Evolutionary conservation across 2,888 invertebrate genomes (phyloP), one percentile per base, ranked within the genome.

Genomic region (Malacosoma neustria): DNA sequence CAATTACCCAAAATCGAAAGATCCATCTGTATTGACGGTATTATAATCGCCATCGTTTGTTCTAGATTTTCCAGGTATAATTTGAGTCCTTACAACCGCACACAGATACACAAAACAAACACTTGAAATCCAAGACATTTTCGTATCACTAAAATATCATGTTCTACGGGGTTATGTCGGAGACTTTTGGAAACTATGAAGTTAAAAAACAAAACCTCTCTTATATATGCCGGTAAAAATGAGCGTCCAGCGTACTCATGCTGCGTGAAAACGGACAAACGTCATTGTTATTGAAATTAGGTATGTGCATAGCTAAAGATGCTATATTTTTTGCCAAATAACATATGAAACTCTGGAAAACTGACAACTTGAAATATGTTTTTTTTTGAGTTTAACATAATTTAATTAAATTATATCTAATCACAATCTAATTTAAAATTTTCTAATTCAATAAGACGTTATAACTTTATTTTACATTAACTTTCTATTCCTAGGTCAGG

Each of bases 1-100:
- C 22, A 61, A 46, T 58, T 74, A 89, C 89, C 92, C 92, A 70
- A 93, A 93, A 65, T 91, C 89, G 57, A 89, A 93, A 12, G 92
- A 92, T 61, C 93, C 93, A 75, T 93, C 93, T 14, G 88, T 86
- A 48, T 91, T 89, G 30, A 91, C 84, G 40, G 87, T 87, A 54
- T 92, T 91, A 54, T 89, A 91, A 42, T 89, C 90, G 3, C 87
- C 86, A 45, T 86, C 89, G 42, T 81, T 88, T 3, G 84, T 74
- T 49, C 81, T 68, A 14, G 81, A 67, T 45, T 87, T 82, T 2
- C 79, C 75, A 1, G 81, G 81, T 14, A 85, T 85, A 31, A 84
- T 73, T 54, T 85, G 85, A 62, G 77, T 75, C 70, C 74, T 68
- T 39, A 58, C 75, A 38, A 72, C 41, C 14, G 54, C 67, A 60